Conservation (phyloP, 2,888 invertebrate genomes). For the Morpho helenor region DNA sequence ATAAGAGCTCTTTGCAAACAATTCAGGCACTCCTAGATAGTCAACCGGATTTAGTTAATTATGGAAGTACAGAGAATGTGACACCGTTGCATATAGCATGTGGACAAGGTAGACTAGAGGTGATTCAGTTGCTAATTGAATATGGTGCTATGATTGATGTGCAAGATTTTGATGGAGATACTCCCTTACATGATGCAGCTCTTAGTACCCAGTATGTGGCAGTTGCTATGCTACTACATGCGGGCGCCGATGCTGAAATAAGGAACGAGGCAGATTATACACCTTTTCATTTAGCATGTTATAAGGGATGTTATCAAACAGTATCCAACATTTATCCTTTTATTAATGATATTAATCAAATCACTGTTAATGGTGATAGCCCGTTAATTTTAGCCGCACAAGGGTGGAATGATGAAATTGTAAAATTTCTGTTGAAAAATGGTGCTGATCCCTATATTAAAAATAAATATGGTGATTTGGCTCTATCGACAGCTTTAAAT, state of each 20-base stretch:
- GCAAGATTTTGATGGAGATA: constrained; percentile 72
- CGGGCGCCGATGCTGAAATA: constrained; percentile 62
- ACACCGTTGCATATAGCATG: constrained; percentile 67
- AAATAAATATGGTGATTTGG: constrained; percentile 48
- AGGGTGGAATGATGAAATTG: constrained; percentile 48
- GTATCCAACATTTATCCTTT: constrained; percentile 53
- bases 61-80: constrained; percentile 65
- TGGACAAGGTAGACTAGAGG: constrained; percentile 55
- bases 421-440: constrained; percentile 54
- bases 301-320: constrained; percentile 51
- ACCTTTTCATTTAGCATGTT: constrained; percentile 68
- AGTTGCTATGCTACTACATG: constrained; percentile 53
- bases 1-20: constrained; percentile 49
- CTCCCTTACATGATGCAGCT: constrained; percentile 69
- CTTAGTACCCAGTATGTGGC: constrained; percentile 45
- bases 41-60: constrained; percentile 59
- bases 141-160: constrained; percentile 63
- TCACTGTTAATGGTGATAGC: constrained; percentile 51
- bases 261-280: constrained; percentile 57
- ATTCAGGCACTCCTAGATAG: constrained; percentile 55
- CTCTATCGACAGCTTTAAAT: constrained; percentile 56
- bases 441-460: constrained; percentile 61
- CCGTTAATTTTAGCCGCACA: constrained; percentile 57
- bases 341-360: constrained; percentile 55
- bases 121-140: constrained; percentile 56